Conservation (phyloP, 2,888 invertebrate genomes). For the Kryphioiulus occultus region DNA sequence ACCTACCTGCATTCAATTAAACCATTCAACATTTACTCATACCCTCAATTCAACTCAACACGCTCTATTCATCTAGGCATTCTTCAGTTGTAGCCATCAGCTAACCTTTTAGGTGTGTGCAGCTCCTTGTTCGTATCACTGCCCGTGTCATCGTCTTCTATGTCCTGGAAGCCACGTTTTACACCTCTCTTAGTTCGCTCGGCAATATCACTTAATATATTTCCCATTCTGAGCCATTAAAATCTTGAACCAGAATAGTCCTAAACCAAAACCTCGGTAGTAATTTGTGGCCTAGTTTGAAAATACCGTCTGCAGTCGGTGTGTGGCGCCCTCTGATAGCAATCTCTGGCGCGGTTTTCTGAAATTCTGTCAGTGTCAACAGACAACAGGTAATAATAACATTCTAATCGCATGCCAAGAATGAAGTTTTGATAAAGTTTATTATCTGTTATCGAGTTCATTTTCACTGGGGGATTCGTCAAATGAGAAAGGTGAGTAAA, state of each 20-base stretch:
- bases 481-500: too few species aligned
- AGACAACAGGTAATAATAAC: too few species aligned
- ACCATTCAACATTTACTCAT: too few species aligned
- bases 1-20: too few species aligned
- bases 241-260: not conserved
- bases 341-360: too few species aligned
- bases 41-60: too few species aligned
- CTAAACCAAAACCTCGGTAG: not conserved
- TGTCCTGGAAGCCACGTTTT: not conserved
- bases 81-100: not conserved
- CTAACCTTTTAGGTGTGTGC: constrained; percentile 44
- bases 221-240: not conserved
- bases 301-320: not conserved
- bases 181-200: not conserved
- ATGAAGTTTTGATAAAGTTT: too few species aligned
- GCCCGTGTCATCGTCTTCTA: not conserved
- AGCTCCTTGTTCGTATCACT: not conserved
- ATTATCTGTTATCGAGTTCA: too few species aligned
- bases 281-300: not conserved
- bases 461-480: too few species aligned
- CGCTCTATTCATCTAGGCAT: too few species aligned
- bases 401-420: too few species aligned
- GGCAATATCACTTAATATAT: not conserved
- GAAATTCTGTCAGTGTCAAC: too few species aligned
- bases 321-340: not conserved